Conservation (phyloP, 1,140 invertebrate genomes). For the Brachionus calyciflorus region DNA sequence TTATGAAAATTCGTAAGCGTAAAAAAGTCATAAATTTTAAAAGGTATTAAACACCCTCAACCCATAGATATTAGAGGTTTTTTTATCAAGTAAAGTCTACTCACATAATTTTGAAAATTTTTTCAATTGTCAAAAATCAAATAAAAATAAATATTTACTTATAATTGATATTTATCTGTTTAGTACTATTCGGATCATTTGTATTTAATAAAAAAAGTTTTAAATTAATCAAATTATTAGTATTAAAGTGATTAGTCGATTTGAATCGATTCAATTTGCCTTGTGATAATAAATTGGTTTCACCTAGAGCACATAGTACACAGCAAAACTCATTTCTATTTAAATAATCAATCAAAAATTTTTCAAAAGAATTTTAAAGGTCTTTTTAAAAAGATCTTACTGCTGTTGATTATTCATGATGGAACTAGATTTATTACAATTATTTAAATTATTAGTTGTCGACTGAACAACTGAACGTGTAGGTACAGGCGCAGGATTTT, state of each 20-base stretch:
- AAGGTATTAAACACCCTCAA: no score
- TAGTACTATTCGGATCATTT: background rate
- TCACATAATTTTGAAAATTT: background rate
- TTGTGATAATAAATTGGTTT: background rate
- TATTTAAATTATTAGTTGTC: no score
- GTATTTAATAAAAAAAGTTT: constrained; percentile 18
- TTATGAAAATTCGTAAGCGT: no score
- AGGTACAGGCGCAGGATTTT: background rate
- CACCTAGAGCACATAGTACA: background rate
- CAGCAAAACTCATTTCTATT: constrained; percentile 57
- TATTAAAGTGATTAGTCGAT: constrained; percentile 12
- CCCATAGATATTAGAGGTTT: no score
- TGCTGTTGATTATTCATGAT: no score
- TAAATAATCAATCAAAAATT: constrained; percentile 41
- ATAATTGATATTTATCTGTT: background rate
- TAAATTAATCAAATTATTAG: constrained; percentile 29
- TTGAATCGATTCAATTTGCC: background rate
- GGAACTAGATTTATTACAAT: no score
- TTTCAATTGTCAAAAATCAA: background rate
- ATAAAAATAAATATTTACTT: constrained; percentile 2
- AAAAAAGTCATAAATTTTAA: no score
- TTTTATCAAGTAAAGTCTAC: no score
- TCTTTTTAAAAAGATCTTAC: background rate
- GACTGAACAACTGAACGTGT: constrained; percentile 8
- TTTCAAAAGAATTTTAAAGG: no score